Base-by-base conservation (phyloP, 2,113 vertebrate genomes). In the Gracilinanus agilis region DNA sequence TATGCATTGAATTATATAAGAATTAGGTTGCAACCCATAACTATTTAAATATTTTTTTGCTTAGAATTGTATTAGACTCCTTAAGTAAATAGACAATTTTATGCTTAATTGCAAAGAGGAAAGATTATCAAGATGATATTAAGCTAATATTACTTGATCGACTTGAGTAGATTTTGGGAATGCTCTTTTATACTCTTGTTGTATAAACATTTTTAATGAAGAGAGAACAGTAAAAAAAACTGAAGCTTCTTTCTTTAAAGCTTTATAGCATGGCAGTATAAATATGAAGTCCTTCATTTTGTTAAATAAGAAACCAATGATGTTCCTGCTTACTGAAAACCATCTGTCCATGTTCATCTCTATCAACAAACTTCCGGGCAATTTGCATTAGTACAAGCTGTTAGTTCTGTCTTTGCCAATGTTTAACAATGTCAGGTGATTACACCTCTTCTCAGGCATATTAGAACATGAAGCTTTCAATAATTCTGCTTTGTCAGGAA, bases 351-450 rank as follows among this genome's bases (percentile, higher is more conserved):
- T 93, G 95, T 94, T 98, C 93, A 98, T 98, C 98, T 98, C 88
- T 98, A 92, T 97, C 0, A 96, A 0, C 95, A 98, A 97, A 98
- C 53, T 96, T 98, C 90, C 91, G 88, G 93, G 90, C 44, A 92
- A 98, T 98, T 98, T 98, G 93, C 97, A 96, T 98, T 97, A 97
- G 27, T 92, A 96, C 97, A 98, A 97, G 96, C 97, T 98, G 96
- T 97, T 97, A 95, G 88, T 98, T 98, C 91, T 97, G 96, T 94
- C 92, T 95, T 96, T 97, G 95, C 94, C 98, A 98, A 40, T 11
- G 9, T 95, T 97, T 97, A 97, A 97, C 90, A 97, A 96, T 83
- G 94, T 95, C 54, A 94, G 92, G 92, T 92, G 94, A 92, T 96
- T 97, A 92, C 97, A 96, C 53, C 29, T 98, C 93, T 97, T 97